These are phyloP conservation scores for Smittia sp. DNA, from an alignment of 2,888 invertebrate genomes.

Conservation along the genomic window DNA sequence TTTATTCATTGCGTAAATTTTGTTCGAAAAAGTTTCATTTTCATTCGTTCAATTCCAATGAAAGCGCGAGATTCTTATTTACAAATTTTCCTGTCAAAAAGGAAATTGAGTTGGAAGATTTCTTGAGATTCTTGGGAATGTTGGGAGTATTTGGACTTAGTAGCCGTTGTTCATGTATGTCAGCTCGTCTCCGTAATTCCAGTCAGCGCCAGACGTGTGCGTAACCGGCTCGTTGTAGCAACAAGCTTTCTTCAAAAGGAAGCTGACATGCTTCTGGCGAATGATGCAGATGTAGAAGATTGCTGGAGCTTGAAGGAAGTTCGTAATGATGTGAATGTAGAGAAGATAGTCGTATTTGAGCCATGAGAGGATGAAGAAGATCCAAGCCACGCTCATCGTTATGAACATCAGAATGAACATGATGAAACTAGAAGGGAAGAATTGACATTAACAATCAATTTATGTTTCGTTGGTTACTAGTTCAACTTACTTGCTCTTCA, in stretches of 20 bases:
- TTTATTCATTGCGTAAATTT: conserved; percentile 42
- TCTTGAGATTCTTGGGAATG: conserved; percentile 38
- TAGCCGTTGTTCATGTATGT: conserved; percentile 69
- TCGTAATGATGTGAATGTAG: conserved; percentile 73
- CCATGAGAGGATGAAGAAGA: conserved; percentile 74
- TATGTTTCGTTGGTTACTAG: conserved; percentile 21
- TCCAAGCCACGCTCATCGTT: conserved; percentile 73
- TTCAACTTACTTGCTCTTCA: conserved; percentile 70
- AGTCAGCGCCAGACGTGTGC: conserved; percentile 61
- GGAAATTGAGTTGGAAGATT: conserved; percentile 14
- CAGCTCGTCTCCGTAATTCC: conserved; percentile 76
- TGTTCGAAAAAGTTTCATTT: conserved; percentile 47
- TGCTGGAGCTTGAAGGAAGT: conserved; percentile 71
- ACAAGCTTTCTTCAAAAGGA: conserved; percentile 74
- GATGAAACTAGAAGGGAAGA: conserved; percentile 64
- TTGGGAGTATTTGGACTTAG: conserved; percentile 11
- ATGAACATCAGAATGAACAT: conserved; percentile 73
- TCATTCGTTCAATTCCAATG: neutral
- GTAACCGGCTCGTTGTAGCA: conserved; percentile 72
- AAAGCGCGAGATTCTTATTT: too few relatives aligned
- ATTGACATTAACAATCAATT: neutral
- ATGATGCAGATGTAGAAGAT: conserved; percentile 75
- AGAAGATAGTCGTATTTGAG: conserved; percentile 68
- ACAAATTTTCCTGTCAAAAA: conserved; percentile 42
- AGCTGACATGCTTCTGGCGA: conserved; percentile 75